Percentiles rank a stretch among this genome's conserved stretches.
phyloP scores from a whole-genome alignment of 2,113 vertebrate species.

The human region GRCh38 chr17:20551001-20551500 shows the following conservation, averaged over 20 bases:
- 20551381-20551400: not conserved
- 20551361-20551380: not conserved
- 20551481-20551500: not conserved
- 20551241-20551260: accelerated
- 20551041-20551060: no score
- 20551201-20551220: no score
- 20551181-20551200: no score
- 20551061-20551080: no score
- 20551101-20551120: no score
- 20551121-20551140: no score
- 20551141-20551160: accelerated
- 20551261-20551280: accelerated
- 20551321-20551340: accelerated
- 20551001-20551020: no score
- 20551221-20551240: accelerated
- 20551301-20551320: accelerated
- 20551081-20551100: no score
- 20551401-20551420: not conserved
- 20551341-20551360: not conserved
- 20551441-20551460: not conserved
- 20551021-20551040: accelerated
- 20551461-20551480: not conserved
- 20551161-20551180: no score
- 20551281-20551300: no score
- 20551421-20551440: not conserved